A percentile compares a stretch with the other conserved stretches of the same genome.
Conservation (phyloP, 2,797 vertebrate species). For the Nannoperca obscura region DNA sequence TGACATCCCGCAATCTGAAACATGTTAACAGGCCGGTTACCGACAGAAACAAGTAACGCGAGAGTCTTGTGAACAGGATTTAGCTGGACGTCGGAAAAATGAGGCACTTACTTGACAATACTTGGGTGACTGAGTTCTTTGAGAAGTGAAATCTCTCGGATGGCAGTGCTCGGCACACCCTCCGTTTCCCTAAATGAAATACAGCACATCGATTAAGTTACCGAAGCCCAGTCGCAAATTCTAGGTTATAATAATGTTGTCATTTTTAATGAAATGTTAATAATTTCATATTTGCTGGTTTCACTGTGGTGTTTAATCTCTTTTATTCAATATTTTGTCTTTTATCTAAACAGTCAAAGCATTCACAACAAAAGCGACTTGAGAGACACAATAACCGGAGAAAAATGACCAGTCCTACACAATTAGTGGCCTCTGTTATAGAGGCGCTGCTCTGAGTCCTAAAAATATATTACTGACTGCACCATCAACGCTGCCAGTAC, state of each 20-base stretch:
- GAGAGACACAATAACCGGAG: not conserved
- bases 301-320: not conserved
- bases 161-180: conserved; percentile 95
- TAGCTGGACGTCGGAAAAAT: not conserved
- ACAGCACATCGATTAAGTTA: not conserved
- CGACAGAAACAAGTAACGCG: not conserved
- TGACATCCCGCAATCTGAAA: conserved; percentile 93
- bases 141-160: conserved; percentile 94
- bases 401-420: not conserved
- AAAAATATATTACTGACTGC: not conserved
- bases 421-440: not conserved
- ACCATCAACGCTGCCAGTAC: not conserved
- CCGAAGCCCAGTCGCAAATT: not conserved
- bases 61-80: not conserved
- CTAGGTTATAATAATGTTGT: not conserved
- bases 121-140: conserved; percentile 96
- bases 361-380: not conserved
- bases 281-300: not conserved
- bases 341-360: not conserved
- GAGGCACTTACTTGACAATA: conserved; percentile 92
- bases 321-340: not conserved
- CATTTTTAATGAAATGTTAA: not conserved
- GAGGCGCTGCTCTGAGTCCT: too few relatives aligned
- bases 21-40: not conserved
- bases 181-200: conserved; percentile 89